phyloP scores from a whole-genome alignment of 2,113 vertebrate genomes.

The Lathamus discolor region DNA sequence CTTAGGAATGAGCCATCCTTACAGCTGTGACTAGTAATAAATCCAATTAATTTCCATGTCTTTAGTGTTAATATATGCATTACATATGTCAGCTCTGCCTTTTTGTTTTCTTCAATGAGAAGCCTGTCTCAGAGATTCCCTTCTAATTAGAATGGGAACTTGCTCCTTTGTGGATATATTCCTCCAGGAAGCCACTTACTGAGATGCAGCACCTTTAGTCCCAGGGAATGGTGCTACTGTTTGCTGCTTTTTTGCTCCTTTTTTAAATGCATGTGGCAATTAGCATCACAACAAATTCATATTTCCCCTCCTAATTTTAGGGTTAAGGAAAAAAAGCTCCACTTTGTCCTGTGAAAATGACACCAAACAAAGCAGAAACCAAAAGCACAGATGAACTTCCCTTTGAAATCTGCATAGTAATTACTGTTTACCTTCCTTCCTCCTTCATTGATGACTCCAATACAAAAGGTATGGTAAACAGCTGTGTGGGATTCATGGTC shows the following conservation, averaged over 20 bases:
- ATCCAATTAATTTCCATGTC: constrained; percentile 66
- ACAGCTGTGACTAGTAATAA: constrained; percentile 59
- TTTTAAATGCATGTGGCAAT: background rate
- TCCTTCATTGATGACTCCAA: background rate
- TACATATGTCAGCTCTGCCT: background rate
- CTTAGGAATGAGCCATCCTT: constrained; percentile 44
- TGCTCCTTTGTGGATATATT: constrained; percentile 52
- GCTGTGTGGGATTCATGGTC: constrained; percentile 16
- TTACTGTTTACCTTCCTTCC: constrained; percentile 43
- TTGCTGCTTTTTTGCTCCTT: background rate
- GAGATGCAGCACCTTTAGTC: constrained; percentile 12
- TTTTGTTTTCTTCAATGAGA: constrained; percentile 25
- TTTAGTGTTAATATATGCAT: constrained; percentile 71
- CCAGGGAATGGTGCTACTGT: background rate
- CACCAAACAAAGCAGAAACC: constrained; percentile 67
- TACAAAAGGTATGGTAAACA: constrained; percentile 51
- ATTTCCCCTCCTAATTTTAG: constrained; percentile 68
- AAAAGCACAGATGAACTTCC: constrained; percentile 50
- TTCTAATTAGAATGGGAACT: constrained; percentile 72
- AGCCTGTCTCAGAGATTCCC: constrained; percentile 54
- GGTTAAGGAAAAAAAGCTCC: constrained; percentile 15
- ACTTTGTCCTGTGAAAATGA: constrained; percentile 39
- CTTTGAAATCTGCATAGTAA: constrained; percentile 77
- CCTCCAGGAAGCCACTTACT: constrained; percentile 48
- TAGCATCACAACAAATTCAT: constrained; percentile 55